A percentile compares a stretch with the other conserved stretches of the same genome.
Conservation (phyloP, 30 jellyfish, hydroid and myxozoan species). For the Cassiopea xamachana region DNA sequence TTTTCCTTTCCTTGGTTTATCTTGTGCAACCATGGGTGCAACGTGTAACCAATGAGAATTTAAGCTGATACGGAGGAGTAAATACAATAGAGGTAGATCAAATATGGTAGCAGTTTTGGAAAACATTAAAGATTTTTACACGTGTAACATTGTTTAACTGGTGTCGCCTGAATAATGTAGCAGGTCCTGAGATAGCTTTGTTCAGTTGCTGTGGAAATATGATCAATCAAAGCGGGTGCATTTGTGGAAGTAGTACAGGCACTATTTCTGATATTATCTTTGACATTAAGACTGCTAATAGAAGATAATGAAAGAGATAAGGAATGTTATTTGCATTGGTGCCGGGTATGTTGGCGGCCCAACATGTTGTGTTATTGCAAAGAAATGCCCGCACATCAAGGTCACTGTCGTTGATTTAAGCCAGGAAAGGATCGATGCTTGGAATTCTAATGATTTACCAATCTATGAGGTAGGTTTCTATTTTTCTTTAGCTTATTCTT, state of each 20-base stretch:
- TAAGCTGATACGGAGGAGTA: not conserved
- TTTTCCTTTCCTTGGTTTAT: too few species aligned
- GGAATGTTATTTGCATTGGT: slow-evolving; percentile 86
- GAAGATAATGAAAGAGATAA: slow-evolving; percentile 46
- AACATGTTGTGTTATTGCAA: slow-evolving; percentile 94
- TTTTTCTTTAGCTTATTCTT: too few species aligned
- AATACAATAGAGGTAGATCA: not conserved
- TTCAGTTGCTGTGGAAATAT: slow-evolving; percentile 60
- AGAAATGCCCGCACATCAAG: slow-evolving; percentile 89
- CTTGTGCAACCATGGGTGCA: too few species aligned
- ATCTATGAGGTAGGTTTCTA: slow-evolving; percentile 82
- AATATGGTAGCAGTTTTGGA: not conserved
- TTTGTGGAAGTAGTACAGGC: not conserved
- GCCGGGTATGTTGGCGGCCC: slow-evolving; percentile 99
- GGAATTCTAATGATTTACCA: slow-evolving; percentile 96
- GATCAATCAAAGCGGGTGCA: not conserved
- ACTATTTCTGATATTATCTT: not conserved
- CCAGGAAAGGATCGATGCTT: slow-evolving; percentile 91
- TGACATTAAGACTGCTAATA: not conserved
- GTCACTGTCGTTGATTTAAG: slow-evolving; percentile 94
- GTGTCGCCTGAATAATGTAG: not conserved
- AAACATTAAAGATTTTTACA: slow-evolving; percentile 4
- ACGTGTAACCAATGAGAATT: too few species aligned
- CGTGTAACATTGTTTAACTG: slow-evolving; percentile 19
- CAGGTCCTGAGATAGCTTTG: slow-evolving; percentile 49